Base-by-base conservation (phyloP, 2,797 vertebrate species). In the Discoglossus pictus region DNA sequence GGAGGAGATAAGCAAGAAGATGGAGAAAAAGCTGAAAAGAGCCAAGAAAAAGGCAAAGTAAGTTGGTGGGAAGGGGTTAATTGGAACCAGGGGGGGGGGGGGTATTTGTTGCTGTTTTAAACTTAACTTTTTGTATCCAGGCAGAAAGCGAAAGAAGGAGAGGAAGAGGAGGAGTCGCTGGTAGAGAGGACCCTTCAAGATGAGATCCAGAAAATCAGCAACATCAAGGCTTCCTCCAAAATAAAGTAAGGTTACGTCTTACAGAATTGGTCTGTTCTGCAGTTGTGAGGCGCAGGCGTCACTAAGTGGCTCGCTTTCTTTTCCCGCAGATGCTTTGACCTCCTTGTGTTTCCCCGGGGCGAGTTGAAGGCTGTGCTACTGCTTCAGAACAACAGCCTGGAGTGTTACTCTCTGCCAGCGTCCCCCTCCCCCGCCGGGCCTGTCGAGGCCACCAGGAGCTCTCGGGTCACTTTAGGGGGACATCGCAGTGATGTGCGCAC, bases 401-500 rank as follows among this genome's bases (percentile, higher is more conserved):
- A 99, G 74, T 87, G 83, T 0, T 95, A 93, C 79, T 86, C 78
- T 8, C 71, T 98, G 74, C 89, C 84, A 55, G 65, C 81, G 0
- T 73, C 75, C 0, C 48, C 58, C 0, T 1, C 50, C 7, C 39
- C 12, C 7, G 83, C 80, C 4, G 84, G 86, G 31, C 69, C 74
- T 0, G 83, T 89, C 0, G 74, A 88, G 16, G 82, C 89, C 68
- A 83, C 81, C 35, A 92, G 92, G 79, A 88, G 77, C 0, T 83
- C 88, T 23, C 91, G 79, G 18, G 89, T 99, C 69, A 93, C 93
- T 4, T 85, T 96, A 0, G 91, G 88, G 1, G 96, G 94, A 1
- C 97, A 99, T 60, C 93, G 94, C 68, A 95, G 92, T 0, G 96
- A 98, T 1, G 93, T 89, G 48, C 91, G 97, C 47, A 99, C 96